phyloP scores from a whole-genome alignment of 2,797 vertebrate genomes.

The Notoglanidium macrostoma region DNA sequence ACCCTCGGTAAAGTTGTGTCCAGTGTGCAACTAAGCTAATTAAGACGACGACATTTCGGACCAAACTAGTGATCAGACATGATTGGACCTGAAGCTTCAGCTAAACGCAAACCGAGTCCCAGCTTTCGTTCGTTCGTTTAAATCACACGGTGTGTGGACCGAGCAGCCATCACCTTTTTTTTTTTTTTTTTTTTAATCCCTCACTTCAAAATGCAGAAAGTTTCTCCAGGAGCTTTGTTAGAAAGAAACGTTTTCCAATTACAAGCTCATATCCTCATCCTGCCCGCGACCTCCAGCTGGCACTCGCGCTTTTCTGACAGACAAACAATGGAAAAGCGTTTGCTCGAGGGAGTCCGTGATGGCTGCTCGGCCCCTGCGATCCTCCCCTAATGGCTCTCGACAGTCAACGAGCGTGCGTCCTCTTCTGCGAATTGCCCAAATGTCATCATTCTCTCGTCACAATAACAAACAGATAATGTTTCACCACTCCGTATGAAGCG shows the following conservation, averaged over 20 bases:
- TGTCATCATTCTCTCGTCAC: conserved; percentile 21
- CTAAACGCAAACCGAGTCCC: not conserved
- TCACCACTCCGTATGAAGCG: conserved; percentile 19
- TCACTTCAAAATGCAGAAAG: not conserved
- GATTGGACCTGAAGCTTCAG: not conserved
- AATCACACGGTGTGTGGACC: not conserved
- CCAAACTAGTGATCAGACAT: not conserved
- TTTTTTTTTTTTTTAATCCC: not conserved
- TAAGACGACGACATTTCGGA: not conserved
- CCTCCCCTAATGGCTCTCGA: conserved; percentile 3
- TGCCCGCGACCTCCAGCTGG: not conserved
- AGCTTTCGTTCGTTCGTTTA: not conserved
- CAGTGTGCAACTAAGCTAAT: too few species aligned
- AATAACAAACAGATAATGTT: conserved; percentile 47
- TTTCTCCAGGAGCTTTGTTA: not conserved
- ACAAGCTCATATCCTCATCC: not conserved
- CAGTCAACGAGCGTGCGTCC: not conserved
- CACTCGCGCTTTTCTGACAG: not conserved
- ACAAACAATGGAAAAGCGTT: not conserved
- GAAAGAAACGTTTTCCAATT: not conserved
- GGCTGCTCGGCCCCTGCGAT: not conserved
- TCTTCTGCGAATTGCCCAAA: not conserved
- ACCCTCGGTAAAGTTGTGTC: not conserved
- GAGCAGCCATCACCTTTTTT: not conserved
- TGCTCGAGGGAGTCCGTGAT: not conserved